These are phyloP conservation scores for Eulemur macaco DNA, from an alignment of 2,113 vertebrate genomes.

Conservation along the genomic window DNA sequence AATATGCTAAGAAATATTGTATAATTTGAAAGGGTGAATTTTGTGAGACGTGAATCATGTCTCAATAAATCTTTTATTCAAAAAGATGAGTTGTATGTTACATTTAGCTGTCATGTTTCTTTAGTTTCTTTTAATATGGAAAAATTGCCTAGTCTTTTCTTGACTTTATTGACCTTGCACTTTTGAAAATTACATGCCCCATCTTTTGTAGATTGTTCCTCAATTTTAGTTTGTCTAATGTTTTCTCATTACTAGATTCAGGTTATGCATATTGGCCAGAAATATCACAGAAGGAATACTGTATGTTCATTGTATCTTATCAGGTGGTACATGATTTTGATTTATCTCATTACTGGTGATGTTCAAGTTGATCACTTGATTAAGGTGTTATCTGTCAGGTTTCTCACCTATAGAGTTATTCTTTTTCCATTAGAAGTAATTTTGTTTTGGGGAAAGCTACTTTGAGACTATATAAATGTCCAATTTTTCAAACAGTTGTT, in stretches of 20 bases:
- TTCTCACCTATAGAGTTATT: not conserved
- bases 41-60: not conserved
- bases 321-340: not conserved
- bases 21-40: not conserved
- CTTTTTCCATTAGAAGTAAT: not conserved
- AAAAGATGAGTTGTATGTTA: not conserved
- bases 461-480: not conserved
- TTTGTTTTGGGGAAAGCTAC: slow-evolving; percentile 7
- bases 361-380: not conserved
- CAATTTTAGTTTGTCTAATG: not conserved
- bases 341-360: not conserved
- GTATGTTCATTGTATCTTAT: not conserved
- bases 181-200: not conserved
- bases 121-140: not conserved
- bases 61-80: not conserved
- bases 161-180: not conserved
- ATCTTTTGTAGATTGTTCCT: not conserved
- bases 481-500: not conserved
- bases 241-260: not conserved
- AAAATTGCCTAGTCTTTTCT: not conserved
- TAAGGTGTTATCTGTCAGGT: not conserved
- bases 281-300: not conserved
- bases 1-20: not conserved
- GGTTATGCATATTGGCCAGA: not conserved
- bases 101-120: not conserved